Evolutionary conservation across 2,113 vertebrate genomes (phyloP).

Genomic region (Podilymbus podiceps): DNA sequence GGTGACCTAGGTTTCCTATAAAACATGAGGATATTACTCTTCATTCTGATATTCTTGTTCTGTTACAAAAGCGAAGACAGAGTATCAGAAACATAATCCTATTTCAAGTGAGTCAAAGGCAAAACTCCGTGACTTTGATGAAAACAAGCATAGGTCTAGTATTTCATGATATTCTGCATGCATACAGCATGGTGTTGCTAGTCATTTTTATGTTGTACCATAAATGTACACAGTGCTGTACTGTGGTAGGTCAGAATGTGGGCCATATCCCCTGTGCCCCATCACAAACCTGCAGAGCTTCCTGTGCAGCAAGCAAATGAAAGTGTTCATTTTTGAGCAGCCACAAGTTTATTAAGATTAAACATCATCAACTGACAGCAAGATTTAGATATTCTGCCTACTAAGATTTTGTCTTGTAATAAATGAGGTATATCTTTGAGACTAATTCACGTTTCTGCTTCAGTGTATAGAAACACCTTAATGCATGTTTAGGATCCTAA

Average conservation of each 20-base stretch:
- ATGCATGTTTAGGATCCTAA: not conserved
- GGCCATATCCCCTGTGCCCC: conserved; percentile 1
- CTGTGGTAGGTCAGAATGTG: not conserved
- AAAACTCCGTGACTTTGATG: not conserved
- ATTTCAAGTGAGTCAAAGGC: not conserved
- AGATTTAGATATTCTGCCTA: not conserved
- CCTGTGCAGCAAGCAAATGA: not conserved
- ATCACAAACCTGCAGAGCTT: conserved; percentile 21
- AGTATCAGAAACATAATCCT: not conserved
- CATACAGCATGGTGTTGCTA: not conserved
- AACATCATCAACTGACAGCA: not conserved
- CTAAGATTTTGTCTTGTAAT: not conserved
- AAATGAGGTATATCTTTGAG: not conserved
- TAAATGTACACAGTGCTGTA: not conserved
- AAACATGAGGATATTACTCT: not conserved
- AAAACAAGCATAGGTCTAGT: not conserved
- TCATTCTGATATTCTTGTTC: not conserved
- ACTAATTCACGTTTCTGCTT: not conserved
- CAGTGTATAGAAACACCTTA: not conserved
- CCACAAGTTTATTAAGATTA: not conserved
- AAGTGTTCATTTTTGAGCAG: not conserved
- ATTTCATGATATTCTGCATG: not conserved
- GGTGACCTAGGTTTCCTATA: not conserved
- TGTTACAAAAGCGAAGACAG: not conserved
- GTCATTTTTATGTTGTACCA: not conserved